A percentile compares a stretch with the other conserved stretches of the same genome.
Conservation (phyloP, 2,113 vertebrate genomes). For the Aramus guarauna region DNA sequence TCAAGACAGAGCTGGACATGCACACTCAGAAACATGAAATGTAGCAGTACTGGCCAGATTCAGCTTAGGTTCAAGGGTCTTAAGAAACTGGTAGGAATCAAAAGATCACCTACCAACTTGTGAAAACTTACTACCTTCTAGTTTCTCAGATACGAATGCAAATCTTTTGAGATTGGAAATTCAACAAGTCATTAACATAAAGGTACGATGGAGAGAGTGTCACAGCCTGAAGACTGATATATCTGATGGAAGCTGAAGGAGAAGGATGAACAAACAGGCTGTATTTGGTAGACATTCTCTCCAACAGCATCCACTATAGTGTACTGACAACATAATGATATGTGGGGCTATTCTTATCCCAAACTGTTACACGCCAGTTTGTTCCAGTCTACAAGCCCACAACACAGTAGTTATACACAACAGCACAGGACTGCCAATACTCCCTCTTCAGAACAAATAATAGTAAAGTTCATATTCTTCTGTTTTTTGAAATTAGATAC, state of each 20-base stretch:
- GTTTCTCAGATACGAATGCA: not conserved
- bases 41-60: not conserved
- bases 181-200: not conserved
- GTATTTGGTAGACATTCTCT: not conserved
- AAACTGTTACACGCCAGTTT: not conserved
- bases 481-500: not conserved
- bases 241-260: not conserved
- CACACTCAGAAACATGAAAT: not conserved
- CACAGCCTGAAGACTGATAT: not conserved
- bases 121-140: not conserved
- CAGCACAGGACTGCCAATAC: not conserved
- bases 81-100: not conserved
- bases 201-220: not conserved
- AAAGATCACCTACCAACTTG: not conserved
- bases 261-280: not conserved
- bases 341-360: not conserved
- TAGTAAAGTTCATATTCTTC: fast-evolving
- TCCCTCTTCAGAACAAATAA: not conserved
- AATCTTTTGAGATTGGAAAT: not conserved
- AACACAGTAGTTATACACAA: not conserved
- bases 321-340: fast-evolving
- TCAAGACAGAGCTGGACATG: not conserved
- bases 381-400: not conserved
- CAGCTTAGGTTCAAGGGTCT: not conserved
- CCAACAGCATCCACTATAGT: not conserved